Evolutionary conservation across 2,888 invertebrate species (phyloP), one percentile per base, ranked within the genome.

Genomic region (Venusia cambrica): DNA sequence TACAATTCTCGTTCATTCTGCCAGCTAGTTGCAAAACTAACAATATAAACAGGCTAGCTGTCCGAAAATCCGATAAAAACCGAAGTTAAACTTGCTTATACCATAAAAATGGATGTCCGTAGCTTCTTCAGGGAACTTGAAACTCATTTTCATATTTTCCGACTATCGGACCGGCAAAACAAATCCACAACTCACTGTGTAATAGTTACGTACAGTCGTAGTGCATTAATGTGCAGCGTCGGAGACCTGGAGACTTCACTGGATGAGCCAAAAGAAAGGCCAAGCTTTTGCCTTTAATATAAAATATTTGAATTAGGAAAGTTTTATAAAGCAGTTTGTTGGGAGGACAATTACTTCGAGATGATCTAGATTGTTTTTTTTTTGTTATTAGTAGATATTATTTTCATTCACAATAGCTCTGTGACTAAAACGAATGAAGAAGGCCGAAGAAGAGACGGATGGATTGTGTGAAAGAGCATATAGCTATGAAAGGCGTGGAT

Each of bases 171-270:
- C 60, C 69, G 64, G 70, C 78, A 83, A 81, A 81, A 83, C 83
- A 83, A 79, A 80, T 76, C 79, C 77, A 80, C 83, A 83, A 81
- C 77, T 83, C 81, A 80, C 71, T 19, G 48, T 45, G 69, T 74
- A 77, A 77, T 78, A 77, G 74, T 75, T 73, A 71, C 73, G 63
- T 76, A 70, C 70, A 72, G 62, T 65, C 66, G 67, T 65, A 70
- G 62, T 78, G 81, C 80, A 80, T 77, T 79, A 77, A 78, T 78
- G 73, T 69, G 60, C 60, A 60, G 22, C 26, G 13, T 28, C 37
- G 5, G 0, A 11, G 53, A 62, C 1, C 17, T 28, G 3, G 38
- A 38, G 2, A 2, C 5, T 0, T 18, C 0, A 1, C 64, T 68
- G 34, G 72, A 74, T 46, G 49, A 10, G 61, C 39, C n/a, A 32